A percentile compares a stretch with the other conserved stretches of the same genome.
phyloP scores from a whole-genome alignment of 2,888 invertebrate genomes.

The Melolontha melolontha region DNA sequence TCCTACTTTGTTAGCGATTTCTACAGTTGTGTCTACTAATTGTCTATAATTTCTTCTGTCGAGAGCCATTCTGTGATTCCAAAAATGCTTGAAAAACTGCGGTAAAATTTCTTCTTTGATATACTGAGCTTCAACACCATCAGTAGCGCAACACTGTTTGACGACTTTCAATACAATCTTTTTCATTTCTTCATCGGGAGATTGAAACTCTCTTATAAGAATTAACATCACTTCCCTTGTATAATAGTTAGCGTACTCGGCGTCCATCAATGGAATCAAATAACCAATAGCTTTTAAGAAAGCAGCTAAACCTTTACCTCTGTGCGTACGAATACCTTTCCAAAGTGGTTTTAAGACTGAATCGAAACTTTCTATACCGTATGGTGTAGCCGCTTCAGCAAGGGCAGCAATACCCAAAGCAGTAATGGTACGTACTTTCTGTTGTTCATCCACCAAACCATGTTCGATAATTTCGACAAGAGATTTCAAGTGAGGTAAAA shows the following conservation, averaged over 20 bases:
- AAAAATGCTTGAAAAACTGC: slow-evolving; percentile 99
- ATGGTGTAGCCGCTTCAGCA: slow-evolving; percentile 99
- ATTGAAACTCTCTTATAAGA: slow-evolving; percentile 98
- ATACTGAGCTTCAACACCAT: slow-evolving; percentile 99
- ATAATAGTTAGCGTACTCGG: slow-evolving; percentile 99
- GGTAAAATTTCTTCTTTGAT: slow-evolving; percentile 99
- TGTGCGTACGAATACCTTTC: slow-evolving; percentile 96
- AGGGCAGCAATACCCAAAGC: slow-evolving; percentile 98
- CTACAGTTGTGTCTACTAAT: slow-evolving; percentile 99
- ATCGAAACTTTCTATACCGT: slow-evolving; percentile 99
- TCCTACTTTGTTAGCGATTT: slow-evolving; percentile 99
- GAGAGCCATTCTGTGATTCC: slow-evolving; percentile 99
- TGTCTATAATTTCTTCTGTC: slow-evolving; percentile 98
- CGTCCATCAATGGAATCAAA: slow-evolving; percentile 99
- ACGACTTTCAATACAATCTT: slow-evolving; percentile 99
- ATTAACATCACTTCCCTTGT: slow-evolving; percentile 99
- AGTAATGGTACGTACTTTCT: slow-evolving; percentile 98
- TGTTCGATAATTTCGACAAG: slow-evolving; percentile 99
- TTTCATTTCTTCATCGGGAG: slow-evolving; percentile 99
- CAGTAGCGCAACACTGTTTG: slow-evolving; percentile 99
- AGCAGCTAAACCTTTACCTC: slow-evolving; percentile 96
- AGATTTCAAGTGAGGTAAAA: slow-evolving; percentile 96
- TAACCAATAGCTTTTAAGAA: slow-evolving; percentile 99
- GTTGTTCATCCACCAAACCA: slow-evolving; percentile 98
- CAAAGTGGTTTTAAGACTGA: slow-evolving; percentile 98